Conservation (phyloP, 2,113 vertebrate species). For the Lanius collurio region DNA sequence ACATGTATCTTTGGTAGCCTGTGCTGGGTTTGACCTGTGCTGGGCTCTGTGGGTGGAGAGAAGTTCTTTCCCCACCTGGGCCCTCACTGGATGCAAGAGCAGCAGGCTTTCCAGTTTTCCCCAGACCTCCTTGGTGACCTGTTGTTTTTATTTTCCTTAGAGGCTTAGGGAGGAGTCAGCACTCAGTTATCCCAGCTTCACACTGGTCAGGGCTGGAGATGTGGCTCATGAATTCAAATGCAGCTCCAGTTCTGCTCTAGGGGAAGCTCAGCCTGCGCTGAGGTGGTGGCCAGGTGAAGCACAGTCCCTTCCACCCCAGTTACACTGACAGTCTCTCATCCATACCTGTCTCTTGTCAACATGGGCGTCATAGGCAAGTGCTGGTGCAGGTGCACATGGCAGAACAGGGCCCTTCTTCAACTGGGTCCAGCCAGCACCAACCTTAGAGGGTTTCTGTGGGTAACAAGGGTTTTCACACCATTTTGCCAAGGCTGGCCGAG, state of each 20-base stretch:
- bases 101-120: neutral
- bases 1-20: neutral
- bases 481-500: neutral
- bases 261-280: neutral
- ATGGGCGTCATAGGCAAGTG: fast-evolving
- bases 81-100: neutral
- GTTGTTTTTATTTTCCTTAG: neutral
- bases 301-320: neutral
- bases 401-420: neutral
- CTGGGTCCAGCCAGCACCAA: neutral
- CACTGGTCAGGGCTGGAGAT: neutral
- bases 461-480: fast-evolving
- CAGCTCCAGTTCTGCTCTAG: neutral
- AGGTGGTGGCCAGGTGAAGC: neutral
- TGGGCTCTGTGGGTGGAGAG: neutral
- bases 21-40: neutral
- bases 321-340: fast-evolving
- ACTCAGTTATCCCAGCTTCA: neutral
- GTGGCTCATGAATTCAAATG: neutral
- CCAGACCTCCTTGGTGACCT: neutral
- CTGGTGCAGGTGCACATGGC: fast-evolving
- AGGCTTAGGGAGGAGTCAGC: neutral
- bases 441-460: neutral
- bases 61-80: neutral
- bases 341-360: fast-evolving